Evolutionary conservation across 1,140 invertebrate species (phyloP).

Genomic region (Pseudoatta argentina): DNA sequence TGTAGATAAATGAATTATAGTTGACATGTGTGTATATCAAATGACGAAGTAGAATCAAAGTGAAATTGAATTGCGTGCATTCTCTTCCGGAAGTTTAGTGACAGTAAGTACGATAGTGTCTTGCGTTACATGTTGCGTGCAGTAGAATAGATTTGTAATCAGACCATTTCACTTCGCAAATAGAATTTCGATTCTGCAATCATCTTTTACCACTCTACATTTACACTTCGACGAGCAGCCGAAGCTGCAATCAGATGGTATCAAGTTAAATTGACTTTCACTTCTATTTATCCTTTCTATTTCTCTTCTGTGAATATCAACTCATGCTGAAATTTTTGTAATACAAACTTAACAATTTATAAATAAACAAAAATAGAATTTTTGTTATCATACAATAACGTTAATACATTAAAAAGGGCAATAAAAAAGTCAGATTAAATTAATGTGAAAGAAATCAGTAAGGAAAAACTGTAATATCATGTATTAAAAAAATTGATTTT

Average conservation of each 20-base stretch:
- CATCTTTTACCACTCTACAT: conserved; percentile 25
- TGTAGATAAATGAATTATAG: background rate
- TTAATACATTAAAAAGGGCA: too few relatives aligned
- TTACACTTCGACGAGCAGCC: conserved; percentile 46
- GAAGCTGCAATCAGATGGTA: conserved; percentile 48
- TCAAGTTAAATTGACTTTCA: conserved; percentile 62
- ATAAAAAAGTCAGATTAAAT: background rate
- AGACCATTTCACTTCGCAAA: conserved; percentile 55
- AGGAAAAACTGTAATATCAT: background rate
- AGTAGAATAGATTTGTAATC: conserved; percentile 53
- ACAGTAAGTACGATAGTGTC: conserved; percentile 25
- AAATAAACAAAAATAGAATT: too few relatives aligned
- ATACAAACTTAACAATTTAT: background rate
- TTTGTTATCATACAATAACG: too few relatives aligned
- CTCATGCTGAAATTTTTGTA: conserved; percentile 9
- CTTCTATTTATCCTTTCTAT: conserved; percentile 23
- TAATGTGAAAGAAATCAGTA: background rate
- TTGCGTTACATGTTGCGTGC: conserved; percentile 34
- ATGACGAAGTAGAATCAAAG: background rate
- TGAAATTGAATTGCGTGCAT: conserved; percentile 22
- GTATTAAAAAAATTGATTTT: background rate
- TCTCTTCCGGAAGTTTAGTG: conserved; percentile 59
- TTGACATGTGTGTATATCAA: background rate
- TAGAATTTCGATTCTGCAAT: conserved; percentile 58
- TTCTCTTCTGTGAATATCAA: conserved; percentile 42